Evolutionary conservation across 2,888 invertebrate species (phyloP).

Genomic region (Drosophila suboccidentalis): DNA sequence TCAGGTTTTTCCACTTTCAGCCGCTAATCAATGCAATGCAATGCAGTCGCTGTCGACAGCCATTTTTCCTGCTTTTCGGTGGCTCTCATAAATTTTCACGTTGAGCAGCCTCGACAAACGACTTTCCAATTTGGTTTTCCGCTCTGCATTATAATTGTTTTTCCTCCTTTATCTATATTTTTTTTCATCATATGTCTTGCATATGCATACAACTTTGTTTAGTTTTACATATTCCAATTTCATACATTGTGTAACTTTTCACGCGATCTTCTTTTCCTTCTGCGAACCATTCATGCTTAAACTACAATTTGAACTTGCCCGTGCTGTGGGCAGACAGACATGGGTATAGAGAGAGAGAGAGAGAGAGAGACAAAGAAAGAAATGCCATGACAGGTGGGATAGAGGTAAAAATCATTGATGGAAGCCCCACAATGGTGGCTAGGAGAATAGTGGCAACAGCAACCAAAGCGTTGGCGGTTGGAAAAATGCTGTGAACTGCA

Average conservation of each 20-base stretch:
- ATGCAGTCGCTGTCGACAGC: constrained; percentile 51
- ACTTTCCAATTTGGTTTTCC: constrained; percentile 74
- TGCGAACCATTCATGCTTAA: constrained; percentile 66
- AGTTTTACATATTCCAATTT: constrained; percentile 40
- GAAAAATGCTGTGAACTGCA: constrained; percentile 32
- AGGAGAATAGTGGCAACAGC: constrained; percentile 21
- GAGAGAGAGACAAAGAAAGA: constrained; percentile 8
- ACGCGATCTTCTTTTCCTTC: constrained; percentile 64
- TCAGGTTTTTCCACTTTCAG: constrained; percentile 83
- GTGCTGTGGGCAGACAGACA: constrained; percentile 30
- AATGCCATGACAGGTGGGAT: constrained; percentile 24
- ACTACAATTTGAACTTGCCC: constrained; percentile 52
- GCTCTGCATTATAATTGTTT: constrained; percentile 49
- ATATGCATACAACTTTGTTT: constrained; percentile 50
- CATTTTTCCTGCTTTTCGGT: constrained; percentile 57
- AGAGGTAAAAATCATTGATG: constrained; percentile 61
- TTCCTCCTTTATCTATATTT: constrained; percentile 31
- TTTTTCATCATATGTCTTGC: constrained; percentile 33
- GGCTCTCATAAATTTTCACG: constrained; percentile 65
- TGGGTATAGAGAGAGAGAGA: constrained; percentile 2
- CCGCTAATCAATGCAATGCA: constrained; percentile 71
- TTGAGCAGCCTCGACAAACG: constrained; percentile 46
- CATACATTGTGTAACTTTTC: constrained; percentile 64
- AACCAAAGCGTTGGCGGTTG: constrained; percentile 23
- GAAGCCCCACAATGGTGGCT: constrained; percentile 57